Conservation (phyloP, 2,113 vertebrate species). For the Rattus rattus region DNA sequence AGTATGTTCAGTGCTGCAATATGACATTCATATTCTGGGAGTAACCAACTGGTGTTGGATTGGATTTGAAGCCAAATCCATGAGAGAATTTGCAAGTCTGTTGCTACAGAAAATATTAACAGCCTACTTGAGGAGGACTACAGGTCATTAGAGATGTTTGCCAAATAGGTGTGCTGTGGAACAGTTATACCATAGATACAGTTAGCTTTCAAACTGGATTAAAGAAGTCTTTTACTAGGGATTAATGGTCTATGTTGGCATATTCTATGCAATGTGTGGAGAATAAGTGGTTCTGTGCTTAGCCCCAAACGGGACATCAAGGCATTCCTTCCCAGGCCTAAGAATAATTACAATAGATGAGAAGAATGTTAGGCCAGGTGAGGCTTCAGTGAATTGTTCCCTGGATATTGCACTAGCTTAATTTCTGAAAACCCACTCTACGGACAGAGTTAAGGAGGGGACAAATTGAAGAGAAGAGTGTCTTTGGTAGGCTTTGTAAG, state of each 20-base stretch:
- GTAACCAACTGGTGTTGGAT: not conserved
- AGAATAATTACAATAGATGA: too few relatives aligned
- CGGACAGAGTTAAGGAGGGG: not conserved
- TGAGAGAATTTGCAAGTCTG: not conserved
- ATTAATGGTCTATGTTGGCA: not conserved
- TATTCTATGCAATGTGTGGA: too few relatives aligned
- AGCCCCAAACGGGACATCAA: not conserved
- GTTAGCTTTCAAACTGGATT: not conserved
- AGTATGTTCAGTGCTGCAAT: not conserved
- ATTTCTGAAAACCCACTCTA: not conserved
- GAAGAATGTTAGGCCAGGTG: not conserved
- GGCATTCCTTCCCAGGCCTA: not conserved
- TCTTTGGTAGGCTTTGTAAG: not conserved
- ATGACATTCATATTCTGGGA: not conserved
- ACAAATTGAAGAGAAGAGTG: not conserved
- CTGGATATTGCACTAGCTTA: not conserved
- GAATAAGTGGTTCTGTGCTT: not conserved
- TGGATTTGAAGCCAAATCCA: too few relatives aligned
- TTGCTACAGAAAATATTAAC: not conserved
- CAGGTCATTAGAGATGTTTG: not conserved
- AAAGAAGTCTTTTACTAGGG: not conserved
- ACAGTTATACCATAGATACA: not conserved
- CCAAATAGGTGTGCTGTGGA: not conserved
- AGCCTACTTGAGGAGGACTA: too few relatives aligned
- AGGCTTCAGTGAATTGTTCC: not conserved